Base-by-base conservation (phyloP, 2,797 vertebrate genomes). In the Silurus lanzhouensis region DNA sequence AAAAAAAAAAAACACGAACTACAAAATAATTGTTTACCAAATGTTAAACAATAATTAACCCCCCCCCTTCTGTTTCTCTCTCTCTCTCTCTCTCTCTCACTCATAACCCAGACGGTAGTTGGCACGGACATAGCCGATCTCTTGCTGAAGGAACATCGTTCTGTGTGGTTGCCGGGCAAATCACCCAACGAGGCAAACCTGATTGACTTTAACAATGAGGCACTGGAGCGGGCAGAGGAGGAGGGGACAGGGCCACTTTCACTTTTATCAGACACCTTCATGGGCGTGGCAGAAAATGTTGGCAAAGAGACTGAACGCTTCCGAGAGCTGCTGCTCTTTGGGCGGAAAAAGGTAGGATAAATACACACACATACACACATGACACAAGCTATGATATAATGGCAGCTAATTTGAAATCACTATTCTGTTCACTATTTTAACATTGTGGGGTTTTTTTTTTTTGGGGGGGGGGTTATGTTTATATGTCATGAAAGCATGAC, bases 161-260 rank as follows among this genome's bases (percentile, higher is more conserved):
- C 98, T 0, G 96, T 96, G 67, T 99, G 98, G 98, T 95, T 99
- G 63, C 98, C 98, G 0, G 98, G 98, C 44, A 99, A 99, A 89
- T 97, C 97, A 1, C 98, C 98, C 38, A 97, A 97, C 1, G 98
- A 99, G 89, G 96, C 98, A n/a, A 99, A 99, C 91, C 89, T 99
- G 89, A 99, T 99, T 2, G 98, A 99, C 91, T 99, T 99, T 83
- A 99, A 94, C 88, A 98, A 96, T 0, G 98, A 99, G 86, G 96
- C 97, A 0, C 88, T 98, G 90, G 96, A 95, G 44, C 96, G 94
- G 17, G 95, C 92, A 0, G 97, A 97, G 84, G 97, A 99, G 58
- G 97, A 97, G 0, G 97, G 95, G 79, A 95, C 97, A 2, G 96
- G 97, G 13, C 97, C 97, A 9, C 95, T 99, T 2, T 98, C 97